These are phyloP conservation scores for Puffinus mauretanicus DNA, from an alignment of 2,113 vertebrate species.

Conservation along the genomic window DNA sequence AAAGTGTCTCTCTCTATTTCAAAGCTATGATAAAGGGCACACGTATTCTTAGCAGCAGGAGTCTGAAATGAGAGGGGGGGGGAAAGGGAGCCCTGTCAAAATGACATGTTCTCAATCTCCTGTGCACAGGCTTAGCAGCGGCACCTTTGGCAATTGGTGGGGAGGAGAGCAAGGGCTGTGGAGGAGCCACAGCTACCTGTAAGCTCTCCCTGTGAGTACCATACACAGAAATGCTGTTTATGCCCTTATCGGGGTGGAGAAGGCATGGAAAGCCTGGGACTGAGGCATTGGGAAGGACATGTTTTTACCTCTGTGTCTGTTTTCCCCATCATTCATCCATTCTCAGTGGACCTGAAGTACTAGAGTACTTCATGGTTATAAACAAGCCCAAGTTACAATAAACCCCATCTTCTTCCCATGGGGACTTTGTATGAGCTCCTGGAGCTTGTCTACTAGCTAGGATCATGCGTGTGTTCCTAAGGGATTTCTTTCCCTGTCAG, in stretches of 20 bases:
- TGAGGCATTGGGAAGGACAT: neutral
- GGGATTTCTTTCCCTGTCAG: neutral
- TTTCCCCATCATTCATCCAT: neutral
- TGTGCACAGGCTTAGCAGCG: neutral
- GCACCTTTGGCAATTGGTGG: neutral
- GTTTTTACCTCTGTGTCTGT: neutral
- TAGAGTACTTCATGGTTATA: neutral
- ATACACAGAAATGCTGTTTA: neutral
- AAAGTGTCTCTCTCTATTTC: conserved; percentile 71
- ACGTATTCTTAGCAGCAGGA: conserved; percentile 10
- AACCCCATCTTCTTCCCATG: neutral
- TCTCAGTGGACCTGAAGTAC: neutral
- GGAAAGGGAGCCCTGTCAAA: neutral
- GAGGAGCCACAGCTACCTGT: neutral
- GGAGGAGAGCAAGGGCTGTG: neutral
- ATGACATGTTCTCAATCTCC: neutral
- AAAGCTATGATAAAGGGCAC: conserved; percentile 67
- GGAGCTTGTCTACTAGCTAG: neutral
- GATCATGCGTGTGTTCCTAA: neutral
- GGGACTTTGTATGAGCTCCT: neutral
- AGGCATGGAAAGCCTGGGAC: neutral
- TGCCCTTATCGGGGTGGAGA: neutral
- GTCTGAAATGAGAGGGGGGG: neutral
- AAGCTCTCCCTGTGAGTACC: neutral
- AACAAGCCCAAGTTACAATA: neutral